phyloP scores from a whole-genome alignment of 2,113 vertebrate species.

The Megalops atlanticus region DNA sequence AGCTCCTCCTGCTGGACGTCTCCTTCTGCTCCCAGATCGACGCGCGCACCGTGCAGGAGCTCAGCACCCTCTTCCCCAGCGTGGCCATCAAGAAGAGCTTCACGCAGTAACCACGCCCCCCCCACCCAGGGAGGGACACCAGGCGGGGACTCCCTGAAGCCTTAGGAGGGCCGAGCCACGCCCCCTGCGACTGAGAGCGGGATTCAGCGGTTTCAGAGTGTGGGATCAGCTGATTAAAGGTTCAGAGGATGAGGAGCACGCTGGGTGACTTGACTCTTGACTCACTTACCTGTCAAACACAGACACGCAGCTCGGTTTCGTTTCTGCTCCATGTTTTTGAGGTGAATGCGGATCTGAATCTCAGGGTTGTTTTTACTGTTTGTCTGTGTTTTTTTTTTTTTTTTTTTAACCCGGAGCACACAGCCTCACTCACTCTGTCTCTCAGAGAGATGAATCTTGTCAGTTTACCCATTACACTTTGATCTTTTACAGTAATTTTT shows the following conservation, averaged over 20 bases:
- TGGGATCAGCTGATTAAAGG: background rate
- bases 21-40: slow-evolving; percentile 99
- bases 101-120: slow-evolving; percentile 80
- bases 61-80: slow-evolving; percentile 83
- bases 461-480: background rate
- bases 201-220: too few species aligned
- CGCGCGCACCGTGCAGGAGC: slow-evolving; percentile 85
- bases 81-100: slow-evolving; percentile 97
- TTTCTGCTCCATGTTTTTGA: slow-evolving; percentile 29
- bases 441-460: slow-evolving; percentile 4
- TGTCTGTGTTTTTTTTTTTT: too few species aligned
- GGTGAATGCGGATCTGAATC: slow-evolving; percentile 56
- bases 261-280: background rate
- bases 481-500: background rate
- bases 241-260: background rate
- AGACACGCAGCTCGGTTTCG: too few species aligned
- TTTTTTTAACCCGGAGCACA: background rate
- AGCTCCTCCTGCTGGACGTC: slow-evolving; percentile 88
- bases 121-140: background rate
- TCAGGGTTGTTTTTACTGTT: slow-evolving; percentile 60
- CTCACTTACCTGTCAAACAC: background rate
- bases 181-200: background rate
- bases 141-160: background rate
- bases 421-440: background rate
- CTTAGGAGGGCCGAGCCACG: background rate